Evolutionary conservation across 2,113 vertebrate species (phyloP).

Genomic region (Tetraodon nigroviridis): DNA sequence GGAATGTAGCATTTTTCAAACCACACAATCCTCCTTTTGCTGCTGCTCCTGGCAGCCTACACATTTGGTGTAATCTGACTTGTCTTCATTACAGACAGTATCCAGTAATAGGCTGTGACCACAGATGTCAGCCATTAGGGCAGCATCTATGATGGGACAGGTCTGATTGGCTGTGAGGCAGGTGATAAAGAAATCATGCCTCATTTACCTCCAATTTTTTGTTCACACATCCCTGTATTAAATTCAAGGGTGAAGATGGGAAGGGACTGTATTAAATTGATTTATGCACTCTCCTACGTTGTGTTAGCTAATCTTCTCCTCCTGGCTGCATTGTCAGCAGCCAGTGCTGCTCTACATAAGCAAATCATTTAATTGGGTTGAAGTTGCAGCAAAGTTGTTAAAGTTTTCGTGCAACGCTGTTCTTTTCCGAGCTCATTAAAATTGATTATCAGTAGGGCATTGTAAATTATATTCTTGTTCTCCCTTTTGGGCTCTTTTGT

Average conservation of each 20-base stretch:
- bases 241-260: constrained; percentile 64
- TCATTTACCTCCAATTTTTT: constrained; percentile 68
- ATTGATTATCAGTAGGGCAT: constrained; percentile 3
- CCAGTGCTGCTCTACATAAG: constrained; percentile 31
- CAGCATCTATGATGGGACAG: constrained; percentile 49
- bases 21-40: no score
- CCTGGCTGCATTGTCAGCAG: constrained; percentile 66
- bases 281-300: constrained; percentile 57
- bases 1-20: constrained; percentile 27
- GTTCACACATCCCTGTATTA: constrained; percentile 66
- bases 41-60: constrained; percentile 32
- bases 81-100: constrained; percentile 70
- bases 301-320: constrained; percentile 52
- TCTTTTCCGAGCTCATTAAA: constrained; percentile 25
- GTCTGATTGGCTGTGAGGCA: constrained; percentile 59
- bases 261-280: constrained; percentile 65
- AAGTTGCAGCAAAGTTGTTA: constrained; percentile 26
- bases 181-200: constrained; percentile 70
- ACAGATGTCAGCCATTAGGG: constrained; percentile 69
- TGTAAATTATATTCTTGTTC: not conserved
- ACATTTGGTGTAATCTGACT: constrained; percentile 65
- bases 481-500: constrained; percentile 4
- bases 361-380: constrained; percentile 34
- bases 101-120: constrained; percentile 66
- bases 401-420: constrained; percentile 27